A percentile compares a stretch with the other conserved stretches of the same genome.
Evolutionary conservation across 2,888 invertebrate genomes (phyloP).

Genomic region (Schizaphis graminum): DNA sequence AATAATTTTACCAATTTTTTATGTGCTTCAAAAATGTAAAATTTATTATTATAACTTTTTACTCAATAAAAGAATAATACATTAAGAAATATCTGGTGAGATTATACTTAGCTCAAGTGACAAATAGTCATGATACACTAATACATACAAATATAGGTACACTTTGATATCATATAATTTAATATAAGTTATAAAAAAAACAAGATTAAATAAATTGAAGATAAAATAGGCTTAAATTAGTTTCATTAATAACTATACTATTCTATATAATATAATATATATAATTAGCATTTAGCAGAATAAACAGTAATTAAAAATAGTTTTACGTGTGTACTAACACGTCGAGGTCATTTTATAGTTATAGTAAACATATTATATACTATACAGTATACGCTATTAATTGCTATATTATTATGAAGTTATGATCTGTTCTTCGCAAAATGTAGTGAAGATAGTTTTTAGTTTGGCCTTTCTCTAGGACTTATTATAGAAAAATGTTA

Average conservation of each 20-base stretch:
- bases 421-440: neutral
- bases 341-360: neutral
- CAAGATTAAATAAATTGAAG: neutral
- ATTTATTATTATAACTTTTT: neutral
- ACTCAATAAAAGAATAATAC: neutral
- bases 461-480: neutral
- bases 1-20: neutral
- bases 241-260: neutral
- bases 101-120: neutral
- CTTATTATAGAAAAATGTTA: neutral
- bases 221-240: neutral
- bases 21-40: neutral
- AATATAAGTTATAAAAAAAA: neutral
- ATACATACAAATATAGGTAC: neutral
- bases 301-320: conserved; percentile 31
- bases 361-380: neutral
- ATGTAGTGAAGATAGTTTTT: neutral
- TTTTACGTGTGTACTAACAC: neutral
- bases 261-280: neutral
- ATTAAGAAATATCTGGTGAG: neutral
- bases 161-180: neutral
- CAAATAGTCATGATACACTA: neutral
- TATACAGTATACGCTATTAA: too few species aligned
- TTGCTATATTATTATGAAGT: neutral
- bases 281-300: neutral